Evolutionary conservation across 2,888 invertebrate species (phyloP), one percentile per base, ranked within the genome.

Genomic region (Cartodere bifasciata): DNA sequence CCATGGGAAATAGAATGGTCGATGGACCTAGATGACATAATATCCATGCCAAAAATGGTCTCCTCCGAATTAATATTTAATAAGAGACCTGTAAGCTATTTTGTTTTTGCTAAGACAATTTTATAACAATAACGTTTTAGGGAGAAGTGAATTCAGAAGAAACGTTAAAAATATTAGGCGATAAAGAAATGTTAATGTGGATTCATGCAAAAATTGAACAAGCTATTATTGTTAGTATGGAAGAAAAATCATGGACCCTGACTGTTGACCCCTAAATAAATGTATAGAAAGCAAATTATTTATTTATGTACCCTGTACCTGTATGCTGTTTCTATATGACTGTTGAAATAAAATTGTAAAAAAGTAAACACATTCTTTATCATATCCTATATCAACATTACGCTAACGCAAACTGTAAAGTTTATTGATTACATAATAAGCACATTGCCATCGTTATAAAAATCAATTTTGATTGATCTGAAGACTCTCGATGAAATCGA

Each of bases 1-100:
- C 66, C 72, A 5, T 84, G 83, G 78, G 77, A 76, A 45, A 66
- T 80, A 15, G 81, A 81, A 55, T 84, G 84, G 84, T 65, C 65
- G 17, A 67, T 81, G 13, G 69, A 72, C 35, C 65, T 84, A 28
- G 76, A 80, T 49, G 77, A 80, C 46, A 65, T 86, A 29, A 65
- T 79, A 43, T 76, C 73, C 7, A 67, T 75, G 43, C 50, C 52
- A 7, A 63, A 33, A 58, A 77, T 16, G 46, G 57, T 13, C 67
- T 41, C 64, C 2, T 68, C 74, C 31, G 75, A 72, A 46, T 66
- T 85, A 3, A 53, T 78, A 32, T 66, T 86, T 34, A 74, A 73
- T 46, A 68, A 84, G 32, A 74, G 76, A 63, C 80, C 83, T 74
- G 85, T 83, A 58, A 23, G 12, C n/a, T n/a, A n/a, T n/a, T n/a